Base-by-base conservation (phyloP, 2,113 vertebrate genomes). In the Alligator mississippiensis region DNA sequence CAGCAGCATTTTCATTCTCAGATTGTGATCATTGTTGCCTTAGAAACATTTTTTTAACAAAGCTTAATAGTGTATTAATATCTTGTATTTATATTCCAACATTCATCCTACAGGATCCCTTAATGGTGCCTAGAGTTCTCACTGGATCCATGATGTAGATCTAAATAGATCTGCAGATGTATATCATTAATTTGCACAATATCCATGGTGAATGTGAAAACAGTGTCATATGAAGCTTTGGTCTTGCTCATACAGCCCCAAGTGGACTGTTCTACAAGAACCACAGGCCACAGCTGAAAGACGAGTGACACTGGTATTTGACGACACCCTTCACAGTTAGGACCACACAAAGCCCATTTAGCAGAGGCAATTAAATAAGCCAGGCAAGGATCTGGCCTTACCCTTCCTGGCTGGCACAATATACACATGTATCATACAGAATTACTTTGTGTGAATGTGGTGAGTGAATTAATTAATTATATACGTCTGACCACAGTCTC, bases 381-480 rank as follows among this genome's bases (percentile, higher is more conserved):
- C 77, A 92, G 88, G 30, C 59, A 79, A 82, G 68, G 80, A 93
- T 80, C 74, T 79, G 61, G 55, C 77, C 75, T 95, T 64, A n/a
- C 28, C 30, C n/a, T 93, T 91, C 77, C 79, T 76, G 77, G 77
- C 81, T 84, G 61, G 64, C n/a, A 93, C 93, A 92, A 94, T 6
- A 25, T 14, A 87, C 0, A 3, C 30, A 58, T 21, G 34, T 72
- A 63, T 78, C 64, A 61, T 62, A 82, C 70, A 47, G 90, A 85
- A 90, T 83, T 34, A n/a, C 47, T 94, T 86, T n/a, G 60, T 59
- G 79, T 79, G 84, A 89, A 77, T 82, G 80, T n/a, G 63, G 82
- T 16, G 34, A 90, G 68, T 89, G 88, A 84, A 92, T 47, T 47
- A 93, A 96, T 87, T 80, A 60, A 72, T 96, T 97, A 96, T 47